These are phyloP conservation scores for Andrena marginata DNA, from an alignment of 2,888 invertebrate genomes.

Conservation along the genomic window DNA sequence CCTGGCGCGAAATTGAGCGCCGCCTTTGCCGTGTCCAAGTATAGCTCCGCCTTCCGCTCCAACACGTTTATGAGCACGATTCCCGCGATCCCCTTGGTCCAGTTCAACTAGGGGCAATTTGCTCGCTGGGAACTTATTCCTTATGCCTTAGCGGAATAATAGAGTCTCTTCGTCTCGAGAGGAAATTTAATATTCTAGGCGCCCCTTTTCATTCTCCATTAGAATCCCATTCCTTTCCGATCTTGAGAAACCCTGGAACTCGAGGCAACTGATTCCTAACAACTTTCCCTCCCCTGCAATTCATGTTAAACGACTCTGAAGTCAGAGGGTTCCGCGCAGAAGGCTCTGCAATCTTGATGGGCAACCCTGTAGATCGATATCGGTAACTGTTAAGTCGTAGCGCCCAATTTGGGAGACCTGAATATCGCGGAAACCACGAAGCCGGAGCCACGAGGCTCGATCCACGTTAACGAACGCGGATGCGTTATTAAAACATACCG, in stretches of 20 bases:
- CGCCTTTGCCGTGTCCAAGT: conserved; percentile 37
- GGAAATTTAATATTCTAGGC: background rate
- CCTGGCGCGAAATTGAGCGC: conserved; percentile 13
- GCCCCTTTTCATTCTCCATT: background rate
- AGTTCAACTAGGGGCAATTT: background rate
- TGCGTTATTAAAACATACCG: conserved; percentile 20
- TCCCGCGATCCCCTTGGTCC: background rate
- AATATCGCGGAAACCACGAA: background rate
- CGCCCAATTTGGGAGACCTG: background rate
- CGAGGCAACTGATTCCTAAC: background rate
- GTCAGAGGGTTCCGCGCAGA: background rate
- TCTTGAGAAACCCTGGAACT: background rate
- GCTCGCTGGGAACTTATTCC: background rate
- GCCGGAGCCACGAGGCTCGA: background rate
- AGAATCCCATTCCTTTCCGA: no score
- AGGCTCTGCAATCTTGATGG: no score
- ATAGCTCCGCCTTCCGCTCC: background rate
- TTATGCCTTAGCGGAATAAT: no score
- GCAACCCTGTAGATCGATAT: no score
- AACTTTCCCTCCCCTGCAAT: background rate
- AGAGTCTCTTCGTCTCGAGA: background rate
- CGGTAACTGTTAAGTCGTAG: no score
- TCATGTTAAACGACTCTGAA: background rate
- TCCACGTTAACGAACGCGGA: conserved; percentile 8
- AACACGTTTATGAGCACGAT: no score